Conservation (phyloP, 2,113 vertebrate genomes). For the Deroptyus accipitrinus region DNA sequence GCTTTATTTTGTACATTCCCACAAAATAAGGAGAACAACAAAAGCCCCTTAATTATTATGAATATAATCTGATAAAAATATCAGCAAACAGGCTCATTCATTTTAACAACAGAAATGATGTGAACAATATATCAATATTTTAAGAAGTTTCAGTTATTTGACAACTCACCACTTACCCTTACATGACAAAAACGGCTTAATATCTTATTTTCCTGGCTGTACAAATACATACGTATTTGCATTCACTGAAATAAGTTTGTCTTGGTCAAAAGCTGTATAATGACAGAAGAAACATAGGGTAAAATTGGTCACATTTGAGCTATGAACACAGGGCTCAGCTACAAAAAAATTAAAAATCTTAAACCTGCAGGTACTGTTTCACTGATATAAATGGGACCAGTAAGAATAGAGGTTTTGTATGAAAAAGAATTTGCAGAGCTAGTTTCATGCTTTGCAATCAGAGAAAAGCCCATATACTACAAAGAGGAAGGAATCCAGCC, state of each 20-base stretch:
- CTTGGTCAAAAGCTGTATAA: background rate
- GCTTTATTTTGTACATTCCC: background rate
- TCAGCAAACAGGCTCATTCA: background rate
- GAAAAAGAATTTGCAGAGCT: background rate
- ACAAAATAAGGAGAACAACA: background rate
- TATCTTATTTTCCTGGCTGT: background rate
- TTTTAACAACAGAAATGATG: background rate
- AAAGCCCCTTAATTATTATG: background rate
- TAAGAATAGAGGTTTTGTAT: background rate
- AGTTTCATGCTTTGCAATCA: background rate
- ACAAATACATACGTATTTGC: background rate
- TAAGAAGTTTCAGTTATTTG: constrained; percentile 17
- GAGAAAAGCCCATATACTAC: background rate
- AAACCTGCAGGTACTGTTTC: background rate
- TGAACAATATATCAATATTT: constrained; percentile 7
- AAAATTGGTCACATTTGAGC: background rate
- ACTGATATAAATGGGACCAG: background rate
- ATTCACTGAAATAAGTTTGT: background rate
- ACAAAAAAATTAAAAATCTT: background rate
- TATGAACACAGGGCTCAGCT: background rate
- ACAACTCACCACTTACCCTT: background rate
- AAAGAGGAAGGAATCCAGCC: background rate
- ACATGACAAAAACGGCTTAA: background rate
- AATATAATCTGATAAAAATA: background rate
- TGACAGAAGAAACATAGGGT: background rate